These are phyloP conservation scores for Danio albolineatus DNA, from an alignment of 2,797 vertebrate genomes.

Conservation along the genomic window DNA sequence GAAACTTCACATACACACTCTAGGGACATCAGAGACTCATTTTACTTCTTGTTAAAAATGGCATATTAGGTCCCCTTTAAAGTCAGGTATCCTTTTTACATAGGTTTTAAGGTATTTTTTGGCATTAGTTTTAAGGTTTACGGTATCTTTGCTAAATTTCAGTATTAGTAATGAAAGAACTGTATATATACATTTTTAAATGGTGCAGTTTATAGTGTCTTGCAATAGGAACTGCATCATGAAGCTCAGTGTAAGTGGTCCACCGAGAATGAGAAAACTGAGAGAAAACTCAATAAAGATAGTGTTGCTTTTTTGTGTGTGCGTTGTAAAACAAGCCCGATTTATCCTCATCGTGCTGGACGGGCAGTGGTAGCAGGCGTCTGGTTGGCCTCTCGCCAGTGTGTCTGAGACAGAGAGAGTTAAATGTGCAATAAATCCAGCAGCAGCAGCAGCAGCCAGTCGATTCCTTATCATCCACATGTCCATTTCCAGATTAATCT, in stretches of 20 bases:
- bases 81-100: neutral
- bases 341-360: slow-evolving; percentile 21
- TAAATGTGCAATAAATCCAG: slow-evolving; percentile 41
- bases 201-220: neutral
- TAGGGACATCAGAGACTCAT: too few relatives aligned
- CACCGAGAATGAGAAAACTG: neutral
- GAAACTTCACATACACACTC: too few relatives aligned
- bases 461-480: slow-evolving; percentile 38
- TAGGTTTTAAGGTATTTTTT: too few relatives aligned
- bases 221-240: neutral
- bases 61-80: neutral
- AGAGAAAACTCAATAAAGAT: slow-evolving; percentile 6
- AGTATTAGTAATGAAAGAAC: too few relatives aligned
- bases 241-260: neutral
- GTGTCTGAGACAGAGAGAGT: slow-evolving; percentile 6
- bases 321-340: slow-evolving; percentile 4
- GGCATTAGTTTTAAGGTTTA: neutral
- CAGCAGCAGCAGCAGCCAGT: slow-evolving; percentile 18
- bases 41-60: too few relatives aligned
- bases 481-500: slow-evolving; percentile 36
- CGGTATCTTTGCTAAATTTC: neutral
- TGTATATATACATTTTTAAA: neutral
- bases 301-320: neutral
- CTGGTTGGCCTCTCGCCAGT: slow-evolving; percentile 13
- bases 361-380: slow-evolving; percentile 1